Evolutionary conservation across 1,140 invertebrate species (phyloP), one percentile per base, ranked within the genome.

Genomic region (Phocides pigmalion): DNA sequence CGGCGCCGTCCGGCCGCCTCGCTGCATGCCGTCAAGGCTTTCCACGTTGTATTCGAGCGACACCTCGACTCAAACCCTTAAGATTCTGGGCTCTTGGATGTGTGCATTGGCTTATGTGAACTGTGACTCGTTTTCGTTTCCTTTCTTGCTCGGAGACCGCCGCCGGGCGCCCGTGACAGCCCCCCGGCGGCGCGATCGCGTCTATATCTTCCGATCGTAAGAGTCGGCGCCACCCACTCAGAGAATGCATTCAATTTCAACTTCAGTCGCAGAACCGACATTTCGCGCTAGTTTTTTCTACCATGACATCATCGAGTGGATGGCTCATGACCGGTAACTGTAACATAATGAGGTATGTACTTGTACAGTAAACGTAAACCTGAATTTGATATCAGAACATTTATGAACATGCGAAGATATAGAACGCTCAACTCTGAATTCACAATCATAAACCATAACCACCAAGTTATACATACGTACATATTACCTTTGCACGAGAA

Each of bases 71-170:
- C 84, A 90, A 90, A 89, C 88, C 86, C 88, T 90, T 90, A 88
- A 88, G 75, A 90, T 90, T 90, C 88, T 90, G 88, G 88, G 88
- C 88, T 90, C 86, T 90, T 90, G 88, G 88, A 90, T 90, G 88
- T 90, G 81, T 90, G 88, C 85, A 90, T 90, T 90, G 88, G 88
- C 88, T 90, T 90, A 88, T 90, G 88, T 90, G 84, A 90, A 88
- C 81, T 88, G 88, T 89, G 85, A 90, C 84, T 89, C 81, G 84
- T 88, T 90, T 90, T 90, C 87, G 88, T 90, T 90, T 89, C 87
- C 85, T 90, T 90, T 89, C 88, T 89, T 90, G 85, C 82, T 88
- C 84, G 82, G 80, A 81, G 81, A 65, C 67, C 78, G 81, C 58
- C 82, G 81, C 79, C 81, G 84, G 83, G 77, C 79, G 76, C 82